Base-by-base conservation (phyloP, 2,113 vertebrate species). In the Lasiurus cinereus region DNA sequence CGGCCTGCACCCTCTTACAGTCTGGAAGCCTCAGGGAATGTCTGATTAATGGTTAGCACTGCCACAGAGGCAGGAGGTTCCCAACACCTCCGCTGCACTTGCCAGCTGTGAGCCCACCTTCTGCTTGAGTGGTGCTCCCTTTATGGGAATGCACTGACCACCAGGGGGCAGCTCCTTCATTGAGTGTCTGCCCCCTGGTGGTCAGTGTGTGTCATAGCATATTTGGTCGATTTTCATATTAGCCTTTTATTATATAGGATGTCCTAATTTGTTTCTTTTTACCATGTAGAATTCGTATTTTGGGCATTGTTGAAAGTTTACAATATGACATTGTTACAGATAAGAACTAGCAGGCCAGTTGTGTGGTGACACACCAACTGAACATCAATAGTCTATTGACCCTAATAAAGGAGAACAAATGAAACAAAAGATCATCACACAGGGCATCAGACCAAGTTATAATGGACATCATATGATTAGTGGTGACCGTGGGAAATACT, bases 291-390 rank as follows among this genome's bases (percentile, higher is more conserved):
- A 24, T 21, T 72, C 31, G 76, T 70, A 78, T 66, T 69, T 62
- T 11, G 12, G 48, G 46, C n/a, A 88, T 48, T 83, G n/a, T 50
- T 83, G 62, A 39, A 67, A 84, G 66, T 73, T 88, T 76, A 10
- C 3, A 56, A 12, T 50, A 54, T 88, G 33, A 66, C 8, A 46
- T 4, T 91, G 83, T 95, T 79, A 97, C 85, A 94, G 50, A 92
- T 70, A 95, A 90, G 95, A 97, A 96, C 86, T 90, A 98, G 87
- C 92, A 96, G 84, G 54, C 95, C 96, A 97, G 93, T 95, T 98
- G 96, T 90, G 54, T 92, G 59, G 74, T 97, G 96, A 96, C 97
- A 96, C 4, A 87, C 33, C 96, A 94, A 96, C 67, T 96, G 96
- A 98, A 90, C 79, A 90, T 97, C 94, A 96, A 31, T 22, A 64